phyloP scores from a whole-genome alignment of 2,888 invertebrate species.

The Synergus japonicus region DNA sequence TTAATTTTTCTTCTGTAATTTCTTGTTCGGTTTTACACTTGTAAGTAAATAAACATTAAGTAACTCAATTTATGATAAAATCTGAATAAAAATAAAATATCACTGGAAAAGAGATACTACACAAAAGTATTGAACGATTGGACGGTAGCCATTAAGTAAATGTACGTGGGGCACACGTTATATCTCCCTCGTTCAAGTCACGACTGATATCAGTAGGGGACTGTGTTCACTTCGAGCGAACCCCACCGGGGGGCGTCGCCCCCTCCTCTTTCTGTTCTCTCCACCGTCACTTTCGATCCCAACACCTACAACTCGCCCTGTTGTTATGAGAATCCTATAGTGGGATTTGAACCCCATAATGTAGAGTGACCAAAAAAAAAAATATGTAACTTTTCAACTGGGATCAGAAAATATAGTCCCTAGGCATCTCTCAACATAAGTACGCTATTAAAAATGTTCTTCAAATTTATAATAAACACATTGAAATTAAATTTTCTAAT shows the following conservation, averaged over 20 bases:
- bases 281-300: slow-evolving; percentile 29
- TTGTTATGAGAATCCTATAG: slow-evolving; percentile 26
- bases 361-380: too few relatives aligned
- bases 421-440: too few relatives aligned
- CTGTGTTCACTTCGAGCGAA: slow-evolving; percentile 46
- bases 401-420: background rate
- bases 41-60: background rate
- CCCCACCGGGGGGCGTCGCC: slow-evolving; percentile 33
- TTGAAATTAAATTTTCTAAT: too few relatives aligned
- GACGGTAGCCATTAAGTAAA: slow-evolving; percentile 39
- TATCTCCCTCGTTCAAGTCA: slow-evolving; percentile 73
- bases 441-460: too few relatives aligned
- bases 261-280: background rate
- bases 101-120: slow-evolving; percentile 4
- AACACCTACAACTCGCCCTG: slow-evolving; percentile 3
- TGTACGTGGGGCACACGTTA: slow-evolving; percentile 61
- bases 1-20: background rate
- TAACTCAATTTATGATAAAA: background rate
- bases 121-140: slow-evolving; percentile 27
- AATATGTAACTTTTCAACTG: background rate
- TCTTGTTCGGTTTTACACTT: background rate
- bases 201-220: slow-evolving; percentile 76
- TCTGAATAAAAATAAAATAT: background rate
- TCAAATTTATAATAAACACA: too few relatives aligned
- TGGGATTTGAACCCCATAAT: background rate